A percentile compares a stretch with the other conserved stretches of the same genome.
These are phyloP conservation scores for Chironomus riparius DNA, from an alignment of 2,888 invertebrate species.

Conservation along the genomic window DNA sequence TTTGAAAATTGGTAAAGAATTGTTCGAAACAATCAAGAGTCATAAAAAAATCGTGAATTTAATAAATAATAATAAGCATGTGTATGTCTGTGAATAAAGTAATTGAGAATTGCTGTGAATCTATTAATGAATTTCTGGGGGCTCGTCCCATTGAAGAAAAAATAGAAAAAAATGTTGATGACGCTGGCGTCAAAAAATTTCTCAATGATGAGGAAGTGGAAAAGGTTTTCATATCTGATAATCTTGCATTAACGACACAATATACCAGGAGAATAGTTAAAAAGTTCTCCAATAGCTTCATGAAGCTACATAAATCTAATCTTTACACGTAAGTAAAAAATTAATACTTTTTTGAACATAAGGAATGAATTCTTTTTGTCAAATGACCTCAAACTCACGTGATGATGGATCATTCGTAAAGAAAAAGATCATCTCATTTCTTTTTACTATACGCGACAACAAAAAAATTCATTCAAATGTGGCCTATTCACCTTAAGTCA, in stretches of 20 bases:
- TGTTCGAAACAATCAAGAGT: neutral
- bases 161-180: neutral
- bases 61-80: constrained; percentile 2
- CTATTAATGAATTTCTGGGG: constrained; percentile 3
- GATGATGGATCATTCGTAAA: neutral
- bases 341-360: neutral
- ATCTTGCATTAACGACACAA: constrained; percentile 38
- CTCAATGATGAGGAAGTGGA: neutral
- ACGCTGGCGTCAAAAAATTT: neutral
- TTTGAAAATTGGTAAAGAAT: neutral
- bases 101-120: neutral
- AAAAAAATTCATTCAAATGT: neutral
- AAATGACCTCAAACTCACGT: constrained; percentile 39
- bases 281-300: constrained; percentile 32
- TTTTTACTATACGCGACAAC: neutral
- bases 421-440: neutral
- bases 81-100: constrained; percentile 19
- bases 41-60: neutral
- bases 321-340: constrained; percentile 37
- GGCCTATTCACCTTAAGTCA: neutral
- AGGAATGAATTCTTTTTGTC: constrained; percentile 29
- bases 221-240: constrained; percentile 31
- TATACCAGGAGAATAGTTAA: constrained; percentile 35
- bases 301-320: constrained; percentile 35
- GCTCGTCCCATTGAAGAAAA: constrained; percentile 3